Base-by-base conservation (phyloP, 2,888 invertebrate species). In the Drosophila hamatofila region DNA sequence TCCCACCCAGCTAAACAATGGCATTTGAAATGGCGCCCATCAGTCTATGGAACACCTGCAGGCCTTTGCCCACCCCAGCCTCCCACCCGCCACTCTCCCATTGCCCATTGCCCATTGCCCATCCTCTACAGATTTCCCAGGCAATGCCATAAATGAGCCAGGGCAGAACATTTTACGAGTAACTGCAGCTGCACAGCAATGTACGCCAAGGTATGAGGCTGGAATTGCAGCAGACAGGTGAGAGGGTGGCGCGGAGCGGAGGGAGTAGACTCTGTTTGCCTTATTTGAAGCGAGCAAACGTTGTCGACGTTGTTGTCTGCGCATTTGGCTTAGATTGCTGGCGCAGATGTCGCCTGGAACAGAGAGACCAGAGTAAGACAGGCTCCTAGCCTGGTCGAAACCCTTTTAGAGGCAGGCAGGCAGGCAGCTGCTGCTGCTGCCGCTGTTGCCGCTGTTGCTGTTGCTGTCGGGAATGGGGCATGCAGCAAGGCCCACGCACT, bases 1-100 rank as follows among this genome's bases (percentile, higher is more conserved):
- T 58, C 46, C 54, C 61, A 54, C 41, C 41, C 37, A 58, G 55
- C 44, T 64, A 58, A 30, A 69, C 77, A 66, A 70, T 77, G 75
- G 63, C 59, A 59, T 63, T 63, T 59, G 63, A 63, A 83, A 88
- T 88, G 88, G 83, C 78, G 86, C 80, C 80, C 78, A 83, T 86
- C 81, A 78, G 88, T 88, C 83, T 85, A 67, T 74, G 72, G 86
- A 83, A 88, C 88, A 84, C 84, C 88, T 88, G 83, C 84, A 83
- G 68, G 30, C 21, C 8, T 37, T 35, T 8, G 30, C 30, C 30
- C 49, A 21, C 30, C 2, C 18, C 8, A 2, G 14, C 12, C 7
- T 63, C 86, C 88, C 85, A 80, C 86, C 75, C 83, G 12, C 85
- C 71, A 41, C 23, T 39, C 41, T 30, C 11, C 30, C 9, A 30